These are phyloP conservation scores for Chelonia mydas DNA, from an alignment of 2,797 vertebrate genomes.

Conservation along the genomic window DNA sequence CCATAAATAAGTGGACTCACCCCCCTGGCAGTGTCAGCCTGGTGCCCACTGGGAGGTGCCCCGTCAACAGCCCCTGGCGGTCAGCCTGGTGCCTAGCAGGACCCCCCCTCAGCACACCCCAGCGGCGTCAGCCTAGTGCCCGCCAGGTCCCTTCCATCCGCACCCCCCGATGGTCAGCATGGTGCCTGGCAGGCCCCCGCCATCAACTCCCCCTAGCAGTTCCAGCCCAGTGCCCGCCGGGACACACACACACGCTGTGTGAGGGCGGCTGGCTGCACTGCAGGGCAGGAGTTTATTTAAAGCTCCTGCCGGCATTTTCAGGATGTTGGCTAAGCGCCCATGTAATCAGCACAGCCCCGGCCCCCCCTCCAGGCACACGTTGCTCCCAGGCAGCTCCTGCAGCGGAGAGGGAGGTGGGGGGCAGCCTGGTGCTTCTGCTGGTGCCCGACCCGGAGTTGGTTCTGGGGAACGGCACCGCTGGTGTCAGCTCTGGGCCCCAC, in stretches of 20 bases:
- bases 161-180: too few relatives aligned
- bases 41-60: too few relatives aligned
- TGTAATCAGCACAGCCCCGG: background rate
- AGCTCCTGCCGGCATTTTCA: background rate
- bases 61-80: too few relatives aligned
- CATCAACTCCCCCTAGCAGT: too few relatives aligned
- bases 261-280: background rate
- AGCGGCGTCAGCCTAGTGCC: too few relatives aligned
- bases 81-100: too few relatives aligned
- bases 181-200: too few relatives aligned
- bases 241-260: background rate
- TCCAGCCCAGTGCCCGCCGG: too few relatives aligned
- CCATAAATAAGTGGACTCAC: background rate
- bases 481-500: background rate
- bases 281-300: background rate
- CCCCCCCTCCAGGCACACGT: background rate
- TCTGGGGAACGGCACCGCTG: background rate
- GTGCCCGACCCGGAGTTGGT: background rate
- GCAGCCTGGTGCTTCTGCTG: too few relatives aligned
- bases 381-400: background rate
- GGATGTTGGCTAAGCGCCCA: background rate
- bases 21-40: too few relatives aligned
- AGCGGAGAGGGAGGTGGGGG: accelerated
- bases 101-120: too few relatives aligned
- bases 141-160: too few relatives aligned